Conservation (phyloP, 2,888 invertebrate genomes). For the Glaucopsyche alexis region DNA sequence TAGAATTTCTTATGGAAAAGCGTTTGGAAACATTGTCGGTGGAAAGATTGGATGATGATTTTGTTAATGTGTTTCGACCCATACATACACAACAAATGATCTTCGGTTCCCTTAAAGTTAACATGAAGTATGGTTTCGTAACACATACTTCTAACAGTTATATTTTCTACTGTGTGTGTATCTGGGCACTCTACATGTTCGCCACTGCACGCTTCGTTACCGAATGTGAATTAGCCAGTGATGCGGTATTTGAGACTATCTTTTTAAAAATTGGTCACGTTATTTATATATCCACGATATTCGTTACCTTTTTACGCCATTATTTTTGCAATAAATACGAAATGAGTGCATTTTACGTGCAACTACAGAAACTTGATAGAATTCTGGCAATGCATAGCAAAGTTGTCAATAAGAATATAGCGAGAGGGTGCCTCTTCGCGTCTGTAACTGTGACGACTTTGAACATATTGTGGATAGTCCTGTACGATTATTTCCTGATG, state of each 20-base stretch:
- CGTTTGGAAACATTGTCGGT: slow-evolving; percentile 48
- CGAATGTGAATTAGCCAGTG: slow-evolving; percentile 43
- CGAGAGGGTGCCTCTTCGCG: slow-evolving; percentile 29
- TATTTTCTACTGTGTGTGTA: slow-evolving; percentile 45
- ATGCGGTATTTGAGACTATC: slow-evolving; percentile 30
- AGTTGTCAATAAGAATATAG: slow-evolving; percentile 45
- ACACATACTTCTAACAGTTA: slow-evolving; percentile 49
- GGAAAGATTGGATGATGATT: slow-evolving; percentile 57
- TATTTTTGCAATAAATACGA: slow-evolving; percentile 35
- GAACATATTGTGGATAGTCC: slow-evolving; percentile 28
- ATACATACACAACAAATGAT: slow-evolving; percentile 47
- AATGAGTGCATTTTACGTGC: slow-evolving; percentile 53
- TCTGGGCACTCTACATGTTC: slow-evolving; percentile 41
- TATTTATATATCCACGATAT: not conserved
- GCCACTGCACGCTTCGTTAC: not conserved
- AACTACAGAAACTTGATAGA: slow-evolving; percentile 58
- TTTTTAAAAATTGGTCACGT: slow-evolving; percentile 41
- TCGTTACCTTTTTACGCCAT: not conserved
- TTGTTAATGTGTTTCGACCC: slow-evolving; percentile 51
- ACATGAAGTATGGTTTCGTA: slow-evolving; percentile 52
- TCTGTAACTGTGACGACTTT: slow-evolving; percentile 31
- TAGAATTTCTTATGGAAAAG: slow-evolving; percentile 27
- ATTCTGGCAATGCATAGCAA: slow-evolving; percentile 46
- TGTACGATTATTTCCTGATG: not conserved
- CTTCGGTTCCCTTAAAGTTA: slow-evolving; percentile 53